These are phyloP conservation scores for Eristalis pertinax DNA, from an alignment of 2,888 invertebrate species.

Conservation along the genomic window DNA sequence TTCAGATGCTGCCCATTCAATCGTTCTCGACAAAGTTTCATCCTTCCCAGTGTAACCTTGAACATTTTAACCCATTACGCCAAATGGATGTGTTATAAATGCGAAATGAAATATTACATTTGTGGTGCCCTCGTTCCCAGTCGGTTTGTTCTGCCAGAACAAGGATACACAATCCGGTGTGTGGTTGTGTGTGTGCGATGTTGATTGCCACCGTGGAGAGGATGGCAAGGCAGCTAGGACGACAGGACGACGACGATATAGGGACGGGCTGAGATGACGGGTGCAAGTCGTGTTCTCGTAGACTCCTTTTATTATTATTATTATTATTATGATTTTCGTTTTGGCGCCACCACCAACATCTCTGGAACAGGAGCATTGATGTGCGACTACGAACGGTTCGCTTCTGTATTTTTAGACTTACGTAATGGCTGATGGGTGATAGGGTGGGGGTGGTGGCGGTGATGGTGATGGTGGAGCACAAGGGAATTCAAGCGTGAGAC, in stretches of 20 bases:
- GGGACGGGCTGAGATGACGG: conserved; percentile 1
- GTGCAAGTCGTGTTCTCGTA: conserved; percentile 32
- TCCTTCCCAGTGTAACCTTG: conserved; percentile 62
- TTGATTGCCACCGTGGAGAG: conserved; percentile 33
- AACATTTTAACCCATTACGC: conserved; percentile 71
- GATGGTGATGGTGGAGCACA: conserved; percentile 3
- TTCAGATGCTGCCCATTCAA: conserved; percentile 57
- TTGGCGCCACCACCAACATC: conserved; percentile 65
- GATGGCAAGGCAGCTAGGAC: conserved; percentile 10
- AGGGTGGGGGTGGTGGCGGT: not conserved
- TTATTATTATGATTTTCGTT: conserved; percentile 66
- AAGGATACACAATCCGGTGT: conserved; percentile 4
- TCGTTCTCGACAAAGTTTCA: conserved; percentile 52
- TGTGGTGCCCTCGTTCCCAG: conserved; percentile 33
- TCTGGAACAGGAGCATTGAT: conserved; percentile 47
- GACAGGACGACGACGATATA: not conserved
- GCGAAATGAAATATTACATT: conserved; percentile 71
- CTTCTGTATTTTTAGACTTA: conserved; percentile 36
- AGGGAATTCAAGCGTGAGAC: conserved; percentile 44
- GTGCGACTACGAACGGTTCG: conserved; percentile 39
- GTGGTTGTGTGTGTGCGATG: not conserved
- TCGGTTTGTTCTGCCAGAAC: not conserved
- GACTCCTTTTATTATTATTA: conserved; percentile 68
- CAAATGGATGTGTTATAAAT: conserved; percentile 70
- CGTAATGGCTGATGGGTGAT: conserved; percentile 13